These are phyloP conservation scores for Nebria brevicollis DNA, from an alignment of 2,888 invertebrate genomes.

Conservation along the genomic window DNA sequence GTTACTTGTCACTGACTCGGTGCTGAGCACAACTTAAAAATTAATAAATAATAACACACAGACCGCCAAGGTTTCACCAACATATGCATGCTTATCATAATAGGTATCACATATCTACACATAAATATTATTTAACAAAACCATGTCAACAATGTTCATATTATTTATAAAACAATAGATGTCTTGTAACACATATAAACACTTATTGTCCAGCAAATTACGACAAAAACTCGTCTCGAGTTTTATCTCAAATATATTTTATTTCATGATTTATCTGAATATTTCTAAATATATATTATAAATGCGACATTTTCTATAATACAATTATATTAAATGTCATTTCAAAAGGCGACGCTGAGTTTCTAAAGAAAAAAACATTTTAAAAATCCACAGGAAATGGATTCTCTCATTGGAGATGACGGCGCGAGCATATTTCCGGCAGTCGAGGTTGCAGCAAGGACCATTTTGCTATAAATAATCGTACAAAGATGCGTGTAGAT, in stretches of 20 bases:
- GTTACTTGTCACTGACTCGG: neutral
- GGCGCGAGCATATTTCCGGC: neutral
- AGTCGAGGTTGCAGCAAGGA: neutral
- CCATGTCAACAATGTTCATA: neutral
- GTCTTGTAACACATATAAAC: too few relatives aligned
- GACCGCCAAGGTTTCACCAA: slow-evolving; percentile 31
- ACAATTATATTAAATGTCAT: too few relatives aligned
- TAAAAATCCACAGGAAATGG: neutral
- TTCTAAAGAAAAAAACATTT: neutral
- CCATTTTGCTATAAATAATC: neutral
- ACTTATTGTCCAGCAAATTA: too few relatives aligned
- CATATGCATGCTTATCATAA: slow-evolving; percentile 5
- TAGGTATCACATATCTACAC: neutral
- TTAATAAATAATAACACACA: slow-evolving; percentile 15
- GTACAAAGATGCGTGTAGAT: neutral
- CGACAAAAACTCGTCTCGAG: too few relatives aligned
- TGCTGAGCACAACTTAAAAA: neutral
- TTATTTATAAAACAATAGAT: neutral
- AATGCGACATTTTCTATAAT: too few relatives aligned
- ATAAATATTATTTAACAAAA: neutral
- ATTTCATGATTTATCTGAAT: too few relatives aligned
- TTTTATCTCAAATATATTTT: too few relatives aligned
- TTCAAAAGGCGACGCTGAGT: too few relatives aligned
- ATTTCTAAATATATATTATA: too few relatives aligned
- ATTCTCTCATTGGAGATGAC: neutral